phyloP scores from a whole-genome alignment of 2,113 vertebrate species.

The Syrrhaptes paradoxus region DNA sequence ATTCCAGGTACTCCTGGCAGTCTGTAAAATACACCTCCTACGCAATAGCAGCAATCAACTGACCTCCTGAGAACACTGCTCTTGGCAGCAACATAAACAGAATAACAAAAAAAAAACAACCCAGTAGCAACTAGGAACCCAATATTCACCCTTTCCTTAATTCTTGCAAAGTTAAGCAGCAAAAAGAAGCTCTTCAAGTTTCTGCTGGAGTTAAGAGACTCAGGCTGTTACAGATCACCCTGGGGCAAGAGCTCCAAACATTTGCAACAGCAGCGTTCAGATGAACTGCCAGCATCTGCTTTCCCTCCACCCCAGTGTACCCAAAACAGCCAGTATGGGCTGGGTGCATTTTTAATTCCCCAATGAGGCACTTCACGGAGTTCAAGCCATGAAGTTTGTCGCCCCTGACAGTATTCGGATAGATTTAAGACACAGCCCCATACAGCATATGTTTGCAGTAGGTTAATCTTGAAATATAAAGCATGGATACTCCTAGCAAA shows the following conservation, averaged over 20 bases:
- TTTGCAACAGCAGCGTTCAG: fast-evolving
- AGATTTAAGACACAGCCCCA: neutral
- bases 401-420: neutral
- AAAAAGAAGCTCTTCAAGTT: neutral
- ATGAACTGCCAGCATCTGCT: neutral
- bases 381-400: neutral
- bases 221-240: neutral
- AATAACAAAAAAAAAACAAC: neutral
- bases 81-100: neutral
- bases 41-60: neutral
- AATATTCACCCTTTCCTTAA: neutral
- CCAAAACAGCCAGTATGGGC: fast-evolving
- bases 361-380: neutral
- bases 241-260: neutral
- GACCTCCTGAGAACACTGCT: neutral
- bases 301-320: fast-evolving
- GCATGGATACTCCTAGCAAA: neutral
- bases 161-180: neutral
- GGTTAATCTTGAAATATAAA: neutral
- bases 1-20: neutral
- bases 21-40: neutral
- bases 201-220: neutral
- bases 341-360: neutral
- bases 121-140: neutral
- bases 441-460: neutral